A percentile compares a stretch with the other conserved stretches of the same genome.
Evolutionary conservation across 2,888 invertebrate species (phyloP).

Genomic region (Eupithecia tripunctaria): DNA sequence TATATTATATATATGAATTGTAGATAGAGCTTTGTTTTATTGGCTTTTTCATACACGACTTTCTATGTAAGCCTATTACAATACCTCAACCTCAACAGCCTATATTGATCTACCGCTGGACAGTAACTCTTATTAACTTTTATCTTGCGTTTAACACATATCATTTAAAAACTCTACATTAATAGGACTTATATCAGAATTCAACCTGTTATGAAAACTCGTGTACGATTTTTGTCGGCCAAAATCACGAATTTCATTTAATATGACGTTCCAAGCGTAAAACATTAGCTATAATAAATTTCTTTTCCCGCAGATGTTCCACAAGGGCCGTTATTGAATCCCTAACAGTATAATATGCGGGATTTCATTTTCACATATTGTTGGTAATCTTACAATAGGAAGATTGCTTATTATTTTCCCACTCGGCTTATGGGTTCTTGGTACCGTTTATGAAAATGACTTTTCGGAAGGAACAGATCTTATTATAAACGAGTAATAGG

Average conservation of each 20-base stretch:
- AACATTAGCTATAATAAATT: conserved; percentile 64
- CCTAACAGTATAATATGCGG: conserved; percentile 73
- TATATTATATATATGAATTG: no score
- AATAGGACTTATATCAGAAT: background rate
- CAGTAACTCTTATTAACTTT: no score
- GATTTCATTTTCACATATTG: conserved; percentile 74
- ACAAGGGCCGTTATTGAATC: conserved; percentile 71
- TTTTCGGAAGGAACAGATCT: background rate
- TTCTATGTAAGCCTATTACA: background rate
- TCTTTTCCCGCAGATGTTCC: conserved; percentile 72
- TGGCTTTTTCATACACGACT: background rate
- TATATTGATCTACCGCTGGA: no score
- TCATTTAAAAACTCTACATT: background rate
- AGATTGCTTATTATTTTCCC: conserved; percentile 44
- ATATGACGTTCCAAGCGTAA: conserved; percentile 33
- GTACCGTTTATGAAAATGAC: conserved; percentile 23
- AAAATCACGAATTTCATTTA: conserved; percentile 27
- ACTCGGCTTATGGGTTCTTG: conserved; percentile 31
- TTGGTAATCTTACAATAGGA: conserved; percentile 46
- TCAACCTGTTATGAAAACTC: background rate
- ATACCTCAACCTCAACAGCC: no score
- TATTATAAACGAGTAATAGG: background rate
- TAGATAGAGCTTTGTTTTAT: conserved; percentile 23
- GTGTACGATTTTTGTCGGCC: background rate
- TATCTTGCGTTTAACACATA: background rate